These are phyloP conservation scores for Mobula birostris DNA, from an alignment of 2,113 vertebrate species.

Conservation along the genomic window DNA sequence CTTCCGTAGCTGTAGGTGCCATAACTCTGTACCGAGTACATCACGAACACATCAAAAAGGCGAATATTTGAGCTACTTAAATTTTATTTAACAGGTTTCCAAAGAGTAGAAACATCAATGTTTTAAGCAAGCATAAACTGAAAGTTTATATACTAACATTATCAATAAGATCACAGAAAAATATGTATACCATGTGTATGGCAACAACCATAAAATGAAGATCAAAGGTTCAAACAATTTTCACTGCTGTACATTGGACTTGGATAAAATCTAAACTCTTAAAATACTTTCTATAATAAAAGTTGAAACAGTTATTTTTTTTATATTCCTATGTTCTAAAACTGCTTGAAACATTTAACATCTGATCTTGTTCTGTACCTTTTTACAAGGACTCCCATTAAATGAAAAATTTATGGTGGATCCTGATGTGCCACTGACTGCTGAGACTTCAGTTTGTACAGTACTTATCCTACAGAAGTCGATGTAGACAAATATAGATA, in stretches of 20 bases:
- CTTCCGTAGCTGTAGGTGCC: not conserved
- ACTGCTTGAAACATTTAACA: not conserved
- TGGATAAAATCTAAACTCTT: not conserved
- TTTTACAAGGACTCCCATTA: not conserved
- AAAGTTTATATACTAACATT: not conserved
- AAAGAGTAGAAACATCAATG: conserved; percentile 3
- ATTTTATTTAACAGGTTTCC: not conserved
- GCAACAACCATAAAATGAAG: not conserved
- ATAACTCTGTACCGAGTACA: too few relatives aligned
- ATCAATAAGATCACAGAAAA: not conserved
- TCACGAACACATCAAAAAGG: not conserved
- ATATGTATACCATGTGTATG: not conserved
- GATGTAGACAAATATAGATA: not conserved
- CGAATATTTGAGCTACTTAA: not conserved
- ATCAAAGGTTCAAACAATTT: not conserved
- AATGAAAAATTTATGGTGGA: not conserved
- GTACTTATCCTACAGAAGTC: not conserved
- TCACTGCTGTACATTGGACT: not conserved
- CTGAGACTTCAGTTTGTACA: not conserved
- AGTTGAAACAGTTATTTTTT: not conserved
- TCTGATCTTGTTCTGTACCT: not conserved
- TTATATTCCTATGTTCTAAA: not conserved
- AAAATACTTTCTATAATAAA: not conserved
- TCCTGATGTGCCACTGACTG: not conserved
- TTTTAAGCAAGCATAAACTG: not conserved